These are phyloP conservation scores for Eilema sororculum DNA, from an alignment of 2,888 invertebrate genomes.

Conservation along the genomic window DNA sequence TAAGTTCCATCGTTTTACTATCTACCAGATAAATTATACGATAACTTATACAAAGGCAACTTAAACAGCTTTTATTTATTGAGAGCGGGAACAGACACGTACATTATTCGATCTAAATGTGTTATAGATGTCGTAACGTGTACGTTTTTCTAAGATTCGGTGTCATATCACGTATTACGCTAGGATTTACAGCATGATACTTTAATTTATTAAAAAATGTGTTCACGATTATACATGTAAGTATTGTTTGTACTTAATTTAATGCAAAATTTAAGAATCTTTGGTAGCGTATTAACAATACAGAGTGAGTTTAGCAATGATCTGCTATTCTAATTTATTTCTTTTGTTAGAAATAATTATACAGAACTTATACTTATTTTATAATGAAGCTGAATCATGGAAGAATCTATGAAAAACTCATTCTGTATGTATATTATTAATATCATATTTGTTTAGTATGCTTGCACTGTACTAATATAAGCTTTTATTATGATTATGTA, in stretches of 20 bases:
- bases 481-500: slow-evolving; percentile 39
- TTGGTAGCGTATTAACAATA: neutral
- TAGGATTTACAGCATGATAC: slow-evolving; percentile 30
- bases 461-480: slow-evolving; percentile 25
- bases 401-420: neutral
- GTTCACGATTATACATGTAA: slow-evolving; percentile 42
- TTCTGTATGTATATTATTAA: neutral
- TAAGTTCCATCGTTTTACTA: slow-evolving; percentile 30
- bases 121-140: slow-evolving; percentile 37
- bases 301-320: neutral
- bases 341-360: neutral
- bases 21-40: slow-evolving; percentile 34
- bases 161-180: slow-evolving; percentile 47
- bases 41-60: slow-evolving; percentile 16
- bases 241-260: slow-evolving; percentile 43
- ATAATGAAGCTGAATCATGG: neutral
- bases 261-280: slow-evolving; percentile 31
- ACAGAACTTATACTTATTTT: too few relatives aligned
- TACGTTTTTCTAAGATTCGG: slow-evolving; percentile 39
- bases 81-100: neutral
- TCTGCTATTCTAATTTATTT: neutral
- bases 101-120: neutral
- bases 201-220: slow-evolving; percentile 43
- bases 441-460: slow-evolving; percentile 28
- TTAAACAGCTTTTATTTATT: neutral